phyloP scores from a whole-genome alignment of 2,113 vertebrate species.

The Phrynocephalus versicolor region DNA sequence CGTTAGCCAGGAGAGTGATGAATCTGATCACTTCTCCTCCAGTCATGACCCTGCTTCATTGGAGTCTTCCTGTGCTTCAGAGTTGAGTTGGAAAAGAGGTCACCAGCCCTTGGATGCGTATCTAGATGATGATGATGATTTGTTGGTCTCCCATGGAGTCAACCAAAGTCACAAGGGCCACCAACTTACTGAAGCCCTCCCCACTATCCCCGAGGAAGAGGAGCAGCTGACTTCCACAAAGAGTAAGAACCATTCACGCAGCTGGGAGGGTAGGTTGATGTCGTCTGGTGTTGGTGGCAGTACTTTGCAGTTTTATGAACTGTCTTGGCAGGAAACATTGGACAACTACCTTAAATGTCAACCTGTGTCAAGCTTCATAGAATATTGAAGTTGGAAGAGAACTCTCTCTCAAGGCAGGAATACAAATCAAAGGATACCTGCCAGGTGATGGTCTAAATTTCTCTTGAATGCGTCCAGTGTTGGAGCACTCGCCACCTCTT shows the following conservation, averaged over 20 bases:
- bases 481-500: too few species aligned
- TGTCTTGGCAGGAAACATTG: background rate
- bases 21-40: conserved; percentile 37
- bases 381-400: too few species aligned
- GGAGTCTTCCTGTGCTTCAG: conserved; percentile 24
- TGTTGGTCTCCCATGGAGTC: conserved; percentile 32
- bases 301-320: too few species aligned
- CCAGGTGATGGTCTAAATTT: too few species aligned
- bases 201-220: conserved; percentile 78
- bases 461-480: too few species aligned
- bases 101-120: conserved; percentile 33
- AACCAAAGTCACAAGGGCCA: conserved; percentile 53
- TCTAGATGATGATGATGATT: conserved; percentile 38
- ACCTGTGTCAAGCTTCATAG: background rate
- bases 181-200: conserved; percentile 56
- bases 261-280: conserved; percentile 69
- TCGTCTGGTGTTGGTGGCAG: background rate
- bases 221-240: conserved; percentile 59
- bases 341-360: too few species aligned
- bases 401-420: too few species aligned
- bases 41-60: conserved; percentile 42
- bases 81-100: background rate
- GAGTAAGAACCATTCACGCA: conserved; percentile 29
- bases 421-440: too few species aligned
- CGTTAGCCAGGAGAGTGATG: conserved; percentile 26